Percentiles rank a stretch among this genome's conserved stretches.
Conservation (phyloP, 2,113 vertebrate species). For the Onychostruthus taczanowskii region DNA sequence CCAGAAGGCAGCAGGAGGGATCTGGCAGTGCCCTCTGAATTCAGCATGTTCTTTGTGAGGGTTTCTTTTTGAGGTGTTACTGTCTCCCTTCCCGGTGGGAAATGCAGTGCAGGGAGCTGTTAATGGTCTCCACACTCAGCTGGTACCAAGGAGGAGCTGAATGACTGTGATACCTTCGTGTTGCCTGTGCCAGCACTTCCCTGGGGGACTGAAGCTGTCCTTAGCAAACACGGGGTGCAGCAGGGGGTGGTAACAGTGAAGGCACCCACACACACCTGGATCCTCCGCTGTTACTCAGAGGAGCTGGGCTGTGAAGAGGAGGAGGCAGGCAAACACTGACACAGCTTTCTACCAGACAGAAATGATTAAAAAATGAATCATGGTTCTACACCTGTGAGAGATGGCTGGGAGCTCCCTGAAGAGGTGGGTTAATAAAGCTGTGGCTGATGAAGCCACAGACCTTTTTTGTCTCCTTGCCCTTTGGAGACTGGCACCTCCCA, state of each 20-base stretch:
- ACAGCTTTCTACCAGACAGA: constrained; percentile 8
- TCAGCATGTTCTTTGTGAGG: background rate
- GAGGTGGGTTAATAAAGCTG: constrained; percentile 44
- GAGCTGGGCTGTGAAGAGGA: background rate
- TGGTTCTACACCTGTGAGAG: background rate
- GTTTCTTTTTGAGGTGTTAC: background rate
- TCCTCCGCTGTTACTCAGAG: background rate
- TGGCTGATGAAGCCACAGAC: constrained; percentile 12
- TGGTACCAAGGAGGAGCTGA: background rate
- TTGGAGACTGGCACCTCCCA: background rate
- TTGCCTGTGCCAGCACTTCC: background rate
- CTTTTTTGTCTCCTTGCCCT: background rate
- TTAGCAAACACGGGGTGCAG: background rate
- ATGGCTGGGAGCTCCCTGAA: background rate
- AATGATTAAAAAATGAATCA: constrained; percentile 40
- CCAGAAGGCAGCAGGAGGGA: background rate
- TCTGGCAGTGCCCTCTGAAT: background rate
- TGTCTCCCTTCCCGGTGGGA: background rate
- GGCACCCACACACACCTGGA: background rate
- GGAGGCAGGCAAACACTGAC: background rate
- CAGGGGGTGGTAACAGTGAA: background rate
- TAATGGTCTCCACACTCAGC: background rate
- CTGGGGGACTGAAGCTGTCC: background rate
- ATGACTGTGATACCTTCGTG: background rate
- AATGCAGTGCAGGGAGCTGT: background rate